phyloP scores from a whole-genome alignment of 2,113 vertebrate species.

The Paedocypris sp. region DNA sequence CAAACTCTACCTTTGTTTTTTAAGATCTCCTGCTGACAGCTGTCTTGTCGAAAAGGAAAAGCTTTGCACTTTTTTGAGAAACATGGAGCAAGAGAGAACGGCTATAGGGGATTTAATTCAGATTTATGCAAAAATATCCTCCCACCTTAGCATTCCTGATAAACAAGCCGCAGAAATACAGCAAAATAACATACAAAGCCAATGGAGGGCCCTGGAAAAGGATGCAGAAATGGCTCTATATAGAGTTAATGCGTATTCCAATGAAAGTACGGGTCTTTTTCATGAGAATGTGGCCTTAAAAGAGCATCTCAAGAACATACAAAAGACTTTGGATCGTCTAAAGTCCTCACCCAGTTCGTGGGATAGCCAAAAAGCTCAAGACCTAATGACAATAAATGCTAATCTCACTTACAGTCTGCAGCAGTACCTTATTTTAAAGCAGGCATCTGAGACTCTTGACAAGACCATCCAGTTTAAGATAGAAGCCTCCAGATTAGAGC shows the following conservation, averaged over 20 bases:
- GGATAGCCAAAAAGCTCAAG: slow-evolving; percentile 42
- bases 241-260: slow-evolving; percentile 43
- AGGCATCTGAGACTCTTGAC: slow-evolving; percentile 54
- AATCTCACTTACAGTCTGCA: slow-evolving; percentile 61
- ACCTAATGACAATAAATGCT: slow-evolving; percentile 50
- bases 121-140: slow-evolving; percentile 50
- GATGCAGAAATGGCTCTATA: slow-evolving; percentile 55
- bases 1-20: not conserved
- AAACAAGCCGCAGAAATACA: slow-evolving; percentile 53
- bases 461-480: slow-evolving; percentile 60
- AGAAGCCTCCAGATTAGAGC: slow-evolving; percentile 60
- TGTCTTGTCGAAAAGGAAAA: slow-evolving; percentile 57
- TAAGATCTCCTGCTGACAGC: slow-evolving; percentile 56
- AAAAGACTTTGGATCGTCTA: slow-evolving; percentile 37
- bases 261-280: slow-evolving; percentile 53
- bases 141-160: slow-evolving; percentile 57
- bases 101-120: slow-evolving; percentile 59
- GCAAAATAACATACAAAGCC: slow-evolving; percentile 56
- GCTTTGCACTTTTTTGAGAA: slow-evolving; percentile 56
- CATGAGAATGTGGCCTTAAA: slow-evolving; percentile 51
- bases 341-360: slow-evolving; percentile 25
- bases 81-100: slow-evolving; percentile 56
- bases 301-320: slow-evolving; percentile 52
- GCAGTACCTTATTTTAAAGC: slow-evolving; percentile 53
- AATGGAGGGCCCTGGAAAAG: slow-evolving; percentile 64